Percentiles rank a stretch among this genome's conserved stretches.
Conservation (phyloP, 2,113 vertebrate genomes). For the Oryctolagus cuniculus region mOryCun1.1 NC_091438.1:33109001-33109500, state of each 20-base stretch:
- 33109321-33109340: not conserved
- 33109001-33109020: not conserved
- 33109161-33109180: not conserved
- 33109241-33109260: not conserved
- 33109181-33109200: not conserved
- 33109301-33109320: not conserved
- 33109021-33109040: not conserved
- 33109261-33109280: not conserved
- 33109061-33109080: not conserved
- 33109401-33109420: not conserved
- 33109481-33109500: not conserved
- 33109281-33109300: not conserved
- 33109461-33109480: not conserved
- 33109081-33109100: conserved; percentile 12
- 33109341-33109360: not conserved
- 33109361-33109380: not conserved
- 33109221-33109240: not conserved
- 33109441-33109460: not conserved
- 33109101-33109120: not conserved
- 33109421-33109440: not conserved
- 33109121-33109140: not conserved
- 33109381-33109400: not conserved
- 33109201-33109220: not conserved
- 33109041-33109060: not conserved
- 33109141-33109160: not conserved